Conservation (phyloP, 2,888 invertebrate genomes). For the Cataglyphis rosenhaueri region DNA sequence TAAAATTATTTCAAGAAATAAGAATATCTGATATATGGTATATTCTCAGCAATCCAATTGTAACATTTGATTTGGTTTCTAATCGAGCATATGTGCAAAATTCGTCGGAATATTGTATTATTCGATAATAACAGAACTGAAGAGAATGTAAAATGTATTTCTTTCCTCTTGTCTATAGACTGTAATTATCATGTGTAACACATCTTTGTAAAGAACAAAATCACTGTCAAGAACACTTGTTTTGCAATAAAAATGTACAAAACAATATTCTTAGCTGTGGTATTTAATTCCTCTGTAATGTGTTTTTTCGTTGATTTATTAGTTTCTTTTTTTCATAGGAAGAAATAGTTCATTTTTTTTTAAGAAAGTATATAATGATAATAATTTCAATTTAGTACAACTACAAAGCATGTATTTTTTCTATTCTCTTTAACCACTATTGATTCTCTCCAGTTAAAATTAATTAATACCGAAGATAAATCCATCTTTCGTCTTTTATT, state of each 20-base stretch:
- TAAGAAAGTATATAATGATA: background rate
- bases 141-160: constrained; percentile 9
- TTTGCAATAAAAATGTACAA: constrained; percentile 71
- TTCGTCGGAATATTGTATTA: background rate
- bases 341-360: background rate
- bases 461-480: background rate
- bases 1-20: constrained; percentile 29
- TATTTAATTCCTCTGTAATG: constrained; percentile 59
- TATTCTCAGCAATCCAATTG: background rate
- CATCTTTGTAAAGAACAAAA: constrained; percentile 58
- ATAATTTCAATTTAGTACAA: background rate
- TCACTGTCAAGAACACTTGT: constrained; percentile 52
- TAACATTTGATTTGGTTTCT: constrained; percentile 6
- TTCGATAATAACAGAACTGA: constrained; percentile 3
- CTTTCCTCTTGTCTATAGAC: constrained; percentile 10
- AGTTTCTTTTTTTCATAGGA: background rate
- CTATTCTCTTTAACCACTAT: background rate
- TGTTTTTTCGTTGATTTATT: constrained; percentile 7
- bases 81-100: background rate
- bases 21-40: constrained; percentile 21
- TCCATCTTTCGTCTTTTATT: background rate
- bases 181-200: constrained; percentile 23
- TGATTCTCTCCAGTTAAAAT: background rate
- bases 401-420: background rate
- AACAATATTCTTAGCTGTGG: constrained; percentile 59